These are phyloP conservation scores for Hippopotamyrus pictus DNA, from an alignment of 2,797 vertebrate genomes.

Conservation along the genomic window DNA sequence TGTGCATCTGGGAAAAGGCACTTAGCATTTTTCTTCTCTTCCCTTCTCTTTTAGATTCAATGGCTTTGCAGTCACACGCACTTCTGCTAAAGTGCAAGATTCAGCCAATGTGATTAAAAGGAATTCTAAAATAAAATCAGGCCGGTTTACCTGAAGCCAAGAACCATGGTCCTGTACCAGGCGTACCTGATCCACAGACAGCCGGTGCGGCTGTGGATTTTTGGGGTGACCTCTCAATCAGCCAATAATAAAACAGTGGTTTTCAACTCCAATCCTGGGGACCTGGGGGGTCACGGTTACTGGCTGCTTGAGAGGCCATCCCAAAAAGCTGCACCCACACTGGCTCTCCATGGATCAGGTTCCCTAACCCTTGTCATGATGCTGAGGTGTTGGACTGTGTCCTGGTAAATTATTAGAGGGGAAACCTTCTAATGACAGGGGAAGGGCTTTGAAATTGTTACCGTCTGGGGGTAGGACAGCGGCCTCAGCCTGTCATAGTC, in stretches of 20 bases:
- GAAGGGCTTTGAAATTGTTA: conserved; percentile 39
- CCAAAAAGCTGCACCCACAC: background rate
- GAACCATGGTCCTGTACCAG: background rate
- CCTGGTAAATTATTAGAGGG: background rate
- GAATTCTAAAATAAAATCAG: background rate
- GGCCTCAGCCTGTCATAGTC: conserved; percentile 87
- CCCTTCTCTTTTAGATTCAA: background rate
- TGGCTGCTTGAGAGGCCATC: background rate
- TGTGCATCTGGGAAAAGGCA: background rate
- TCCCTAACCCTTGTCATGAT: background rate
- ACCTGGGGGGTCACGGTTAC: background rate
- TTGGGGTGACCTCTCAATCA: background rate
- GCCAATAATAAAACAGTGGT: background rate
- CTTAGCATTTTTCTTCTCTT: background rate
- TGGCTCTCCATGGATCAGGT: background rate
- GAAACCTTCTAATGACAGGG: background rate
- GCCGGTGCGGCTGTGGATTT: background rate
- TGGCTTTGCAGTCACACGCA: background rate
- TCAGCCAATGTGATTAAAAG: background rate
- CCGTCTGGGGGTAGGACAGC: conserved; percentile 86
- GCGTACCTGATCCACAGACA: background rate
- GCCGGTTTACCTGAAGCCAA: background rate
- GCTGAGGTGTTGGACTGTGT: background rate
- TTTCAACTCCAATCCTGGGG: background rate
- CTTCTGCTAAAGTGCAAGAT: background rate